These are phyloP conservation scores for Polypterus senegalus DNA, from an alignment of 2,113 vertebrate genomes.

Conservation along the genomic window DNA sequence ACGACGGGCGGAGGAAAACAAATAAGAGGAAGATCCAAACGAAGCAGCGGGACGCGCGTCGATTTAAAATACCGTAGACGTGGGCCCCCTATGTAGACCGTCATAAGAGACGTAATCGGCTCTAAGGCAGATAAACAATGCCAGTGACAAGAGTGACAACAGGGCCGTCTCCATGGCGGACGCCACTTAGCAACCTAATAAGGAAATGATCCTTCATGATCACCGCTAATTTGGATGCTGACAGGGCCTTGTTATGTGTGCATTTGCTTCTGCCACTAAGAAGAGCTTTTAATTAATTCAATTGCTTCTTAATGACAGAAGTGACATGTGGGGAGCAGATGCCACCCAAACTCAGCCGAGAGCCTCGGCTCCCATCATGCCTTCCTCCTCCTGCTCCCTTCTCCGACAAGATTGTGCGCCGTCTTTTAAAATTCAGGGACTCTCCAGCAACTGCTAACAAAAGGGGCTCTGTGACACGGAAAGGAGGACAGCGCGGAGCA, in stretches of 20 bases:
- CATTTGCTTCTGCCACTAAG: conserved; percentile 34
- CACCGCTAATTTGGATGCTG: conserved; percentile 80
- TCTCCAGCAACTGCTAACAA: too few relatives aligned
- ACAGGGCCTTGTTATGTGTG: conserved; percentile 78
- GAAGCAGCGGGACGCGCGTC: too few relatives aligned
- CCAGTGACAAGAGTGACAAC: neutral
- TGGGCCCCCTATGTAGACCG: too few relatives aligned
- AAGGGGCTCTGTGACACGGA: too few relatives aligned
- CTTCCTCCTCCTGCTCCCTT: neutral
- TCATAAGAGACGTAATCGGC: too few relatives aligned
- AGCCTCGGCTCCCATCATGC: conserved; percentile 40
- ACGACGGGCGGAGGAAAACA: too few relatives aligned
- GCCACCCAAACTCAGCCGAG: conserved; percentile 69
- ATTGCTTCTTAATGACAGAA: conserved; percentile 82
- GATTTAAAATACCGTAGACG: too few relatives aligned
- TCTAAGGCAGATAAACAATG: neutral
- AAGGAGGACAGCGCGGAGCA: too few relatives aligned
- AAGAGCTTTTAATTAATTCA: conserved; percentile 84
- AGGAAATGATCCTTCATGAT: conserved; percentile 80
- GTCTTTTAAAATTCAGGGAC: too few relatives aligned
- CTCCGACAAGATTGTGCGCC: too few relatives aligned
- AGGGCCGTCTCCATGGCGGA: conserved; percentile 57
- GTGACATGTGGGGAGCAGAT: conserved; percentile 81
- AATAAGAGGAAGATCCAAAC: too few relatives aligned
- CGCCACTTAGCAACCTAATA: conserved; percentile 75